These are phyloP conservation scores for Bergia sp. DNA, from an alignment of 92 coral and sea anemone species.

Conservation along the genomic window DNA sequence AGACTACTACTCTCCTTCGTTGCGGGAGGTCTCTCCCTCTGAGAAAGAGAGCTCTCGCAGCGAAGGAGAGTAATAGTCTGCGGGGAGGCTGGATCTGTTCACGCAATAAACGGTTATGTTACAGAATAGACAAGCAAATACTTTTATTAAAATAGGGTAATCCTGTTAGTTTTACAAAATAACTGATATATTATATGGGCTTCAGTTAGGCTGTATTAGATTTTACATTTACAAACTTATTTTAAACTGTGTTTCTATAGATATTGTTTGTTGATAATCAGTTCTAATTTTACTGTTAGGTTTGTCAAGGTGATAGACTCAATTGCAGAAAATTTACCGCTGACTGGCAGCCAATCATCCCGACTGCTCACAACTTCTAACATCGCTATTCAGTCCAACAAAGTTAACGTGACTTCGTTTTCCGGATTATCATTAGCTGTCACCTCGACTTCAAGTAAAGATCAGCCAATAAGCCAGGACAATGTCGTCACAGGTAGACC, in stretches of 20 bases:
- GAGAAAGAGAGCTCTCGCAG: no score
- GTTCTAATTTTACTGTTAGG: slow-evolving; percentile 41
- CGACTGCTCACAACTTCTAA: slow-evolving; percentile 58
- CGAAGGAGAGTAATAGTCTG: no score
- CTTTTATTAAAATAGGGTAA: no score
- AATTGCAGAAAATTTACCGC: slow-evolving; percentile 72
- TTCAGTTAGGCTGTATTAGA: no score
- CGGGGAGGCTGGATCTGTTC: no score
- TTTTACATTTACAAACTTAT: no score
- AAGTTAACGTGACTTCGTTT: slow-evolving; percentile 56
- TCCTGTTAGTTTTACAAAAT: no score
- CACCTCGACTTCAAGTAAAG: slow-evolving; percentile 43
- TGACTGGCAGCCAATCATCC: slow-evolving; percentile 52
- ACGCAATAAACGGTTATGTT: no score
- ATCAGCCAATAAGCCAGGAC: slow-evolving; percentile 26
- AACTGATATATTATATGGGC: no score
- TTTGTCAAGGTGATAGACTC: slow-evolving; percentile 67
- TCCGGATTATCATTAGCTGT: slow-evolving; percentile 69
- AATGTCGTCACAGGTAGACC: slow-evolving; percentile 42
- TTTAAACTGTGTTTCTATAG: not conserved
- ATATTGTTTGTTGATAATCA: not conserved
- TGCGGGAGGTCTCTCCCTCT: no score
- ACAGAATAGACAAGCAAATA: no score
- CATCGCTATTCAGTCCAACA: slow-evolving; percentile 69
- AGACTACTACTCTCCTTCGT: no score